Evolutionary conservation across 64 coral and sea anemone species (phyloP).

Genomic region (Pocillopora verrucosa): DNA sequence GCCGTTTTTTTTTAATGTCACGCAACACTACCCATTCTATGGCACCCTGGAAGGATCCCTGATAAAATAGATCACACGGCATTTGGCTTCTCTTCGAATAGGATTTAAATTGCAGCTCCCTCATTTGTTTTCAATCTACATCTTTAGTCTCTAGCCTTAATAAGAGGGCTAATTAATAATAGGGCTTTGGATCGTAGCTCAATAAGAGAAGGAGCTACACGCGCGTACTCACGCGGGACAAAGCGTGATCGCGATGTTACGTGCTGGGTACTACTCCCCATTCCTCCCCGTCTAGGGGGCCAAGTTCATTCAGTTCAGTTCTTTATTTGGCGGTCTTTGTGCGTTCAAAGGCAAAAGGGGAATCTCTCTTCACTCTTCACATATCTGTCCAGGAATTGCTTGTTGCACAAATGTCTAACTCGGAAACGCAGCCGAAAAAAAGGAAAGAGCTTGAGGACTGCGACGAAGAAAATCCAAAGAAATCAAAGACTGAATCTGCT

Average conservation of each 20-base stretch:
- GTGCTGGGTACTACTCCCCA: slow-evolving; percentile 33
- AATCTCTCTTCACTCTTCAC: neutral
- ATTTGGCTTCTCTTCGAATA: too few relatives aligned
- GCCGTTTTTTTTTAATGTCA: too few relatives aligned
- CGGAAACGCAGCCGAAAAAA: slow-evolving; percentile 1
- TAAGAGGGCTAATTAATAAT: too few relatives aligned
- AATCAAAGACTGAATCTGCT: slow-evolving; percentile 26
- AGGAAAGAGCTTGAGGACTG: slow-evolving; percentile 22
- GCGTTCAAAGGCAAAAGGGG: slow-evolving; percentile 16
- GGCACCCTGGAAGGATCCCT: too few relatives aligned
- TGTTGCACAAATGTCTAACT: slow-evolving; percentile 25
- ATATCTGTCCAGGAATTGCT: neutral
- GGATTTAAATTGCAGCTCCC: too few relatives aligned
- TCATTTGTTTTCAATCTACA: too few relatives aligned
- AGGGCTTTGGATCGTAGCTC: too few relatives aligned
- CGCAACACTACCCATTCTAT: too few relatives aligned
- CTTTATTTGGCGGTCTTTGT: slow-evolving; percentile 11
- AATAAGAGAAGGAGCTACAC: neutral
- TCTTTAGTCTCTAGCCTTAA: too few relatives aligned
- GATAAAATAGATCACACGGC: too few relatives aligned
- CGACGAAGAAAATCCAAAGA: slow-evolving; percentile 31
- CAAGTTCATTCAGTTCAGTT: slow-evolving; percentile 13
- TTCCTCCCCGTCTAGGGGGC: neutral
- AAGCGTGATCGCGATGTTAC: too few relatives aligned
- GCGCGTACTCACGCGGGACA: too few relatives aligned